Evolutionary conservation across 2,888 invertebrate species (phyloP), one percentile per base, ranked within the genome.

Genomic region (Leptinotarsa rubiginosa): DNA sequence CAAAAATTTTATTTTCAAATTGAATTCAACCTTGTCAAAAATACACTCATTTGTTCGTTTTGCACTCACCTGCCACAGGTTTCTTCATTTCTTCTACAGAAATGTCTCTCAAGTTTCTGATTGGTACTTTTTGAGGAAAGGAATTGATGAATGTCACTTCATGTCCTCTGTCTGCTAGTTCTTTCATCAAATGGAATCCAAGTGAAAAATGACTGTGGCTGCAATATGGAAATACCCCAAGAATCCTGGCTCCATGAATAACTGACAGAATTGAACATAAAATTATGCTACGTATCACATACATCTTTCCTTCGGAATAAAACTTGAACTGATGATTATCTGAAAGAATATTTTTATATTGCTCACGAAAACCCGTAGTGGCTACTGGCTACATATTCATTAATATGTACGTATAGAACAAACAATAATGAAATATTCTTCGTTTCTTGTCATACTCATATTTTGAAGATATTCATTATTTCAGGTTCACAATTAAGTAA

Each of bases 151-250:
- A 81, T 12, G 86, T 86, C 5, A 90, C 86, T 68, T 88, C 85
- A 78, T 90, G 89, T 1, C 89, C 90, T 65, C 86, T 82, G 13
- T 72, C 76, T 1, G 83, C 84, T 22, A 86, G 67, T 71, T 80
- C 83, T 65, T 81, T 80, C 65, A 86, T 72, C 56, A 86, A 76
- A 1, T 80, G 78, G 70, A 83, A 81, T 41, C 81, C 81, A 31
- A 85, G 76, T 16, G 79, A 75, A 50, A 81, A 83, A 73, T 85
- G 86, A 50, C 85, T 85, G 59, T 83, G 80, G n/a, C 81, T 80
- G n/a, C 81, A 76, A 69, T 79, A 75, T 4, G 84, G 84, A 69
- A 85, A 83, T 22, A 86, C 76, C 7, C 83, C 85, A 22, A 86
- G 75, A 72, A 86, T 86, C 69, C 79, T 79, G 7, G 81, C 80